These are phyloP conservation scores for Nomada fabriciana DNA, from an alignment of 2,888 invertebrate species.

Conservation along the genomic window DNA sequence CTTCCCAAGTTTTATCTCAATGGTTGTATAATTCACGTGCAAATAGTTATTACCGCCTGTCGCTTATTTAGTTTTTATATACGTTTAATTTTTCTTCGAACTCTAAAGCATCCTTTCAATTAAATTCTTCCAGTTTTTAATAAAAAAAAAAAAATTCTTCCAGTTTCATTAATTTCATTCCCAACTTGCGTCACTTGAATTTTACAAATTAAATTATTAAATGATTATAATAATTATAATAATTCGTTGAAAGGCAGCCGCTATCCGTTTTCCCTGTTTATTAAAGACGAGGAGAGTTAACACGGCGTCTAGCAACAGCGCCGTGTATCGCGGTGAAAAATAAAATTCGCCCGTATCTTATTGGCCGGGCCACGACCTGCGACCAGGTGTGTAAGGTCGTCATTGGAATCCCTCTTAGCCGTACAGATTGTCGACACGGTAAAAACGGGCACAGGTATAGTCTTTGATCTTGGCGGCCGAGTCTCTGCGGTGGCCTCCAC, in stretches of 20 bases:
- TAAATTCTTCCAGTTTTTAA: too few species aligned
- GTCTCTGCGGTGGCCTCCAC: slow-evolving; percentile 43
- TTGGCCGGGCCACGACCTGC: slow-evolving; percentile 37
- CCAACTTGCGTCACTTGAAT: too few species aligned
- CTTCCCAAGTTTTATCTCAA: too few species aligned
- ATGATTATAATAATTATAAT: too few species aligned
- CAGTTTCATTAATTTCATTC: too few species aligned
- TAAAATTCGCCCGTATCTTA: slow-evolving; percentile 53
- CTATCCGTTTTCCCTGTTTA: slow-evolving; percentile 28
- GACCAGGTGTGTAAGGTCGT: slow-evolving; percentile 47
- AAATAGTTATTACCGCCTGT: too few species aligned
- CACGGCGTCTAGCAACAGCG: slow-evolving; percentile 7
- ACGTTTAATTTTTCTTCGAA: too few species aligned
- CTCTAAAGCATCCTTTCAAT: too few species aligned
- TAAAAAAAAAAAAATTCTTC: too few species aligned
- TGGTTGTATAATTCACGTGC: too few species aligned
- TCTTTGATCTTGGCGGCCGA: slow-evolving; percentile 65
- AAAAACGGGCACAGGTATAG: slow-evolving; percentile 48
- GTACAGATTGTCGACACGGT: slow-evolving; percentile 33
- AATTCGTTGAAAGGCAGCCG: not conserved
- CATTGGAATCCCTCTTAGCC: slow-evolving; percentile 37
- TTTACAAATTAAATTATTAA: too few species aligned
- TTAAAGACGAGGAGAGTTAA: not conserved
- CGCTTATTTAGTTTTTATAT: too few species aligned
- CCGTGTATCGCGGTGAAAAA: slow-evolving; percentile 35